A percentile compares a stretch with the other conserved stretches of the same genome.
Conservation (phyloP, 2,888 invertebrate species). For the Archaeoteleia sp. region DNA sequence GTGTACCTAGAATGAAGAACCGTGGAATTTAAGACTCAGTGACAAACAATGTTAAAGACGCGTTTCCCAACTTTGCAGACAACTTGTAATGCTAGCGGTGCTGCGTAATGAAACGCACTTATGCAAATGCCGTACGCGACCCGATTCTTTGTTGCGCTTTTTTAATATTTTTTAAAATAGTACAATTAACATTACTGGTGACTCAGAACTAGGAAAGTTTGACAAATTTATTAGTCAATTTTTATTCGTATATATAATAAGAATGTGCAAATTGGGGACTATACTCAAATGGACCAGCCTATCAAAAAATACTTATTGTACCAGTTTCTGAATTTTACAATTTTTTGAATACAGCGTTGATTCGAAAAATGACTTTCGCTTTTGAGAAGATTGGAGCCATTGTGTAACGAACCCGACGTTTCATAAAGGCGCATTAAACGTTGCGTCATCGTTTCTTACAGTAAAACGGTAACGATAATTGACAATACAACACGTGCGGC, state of each 20-base stretch:
- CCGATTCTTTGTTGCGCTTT: neutral
- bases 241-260: too few relatives aligned
- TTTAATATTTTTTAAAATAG: neutral
- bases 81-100: neutral
- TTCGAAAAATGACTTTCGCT: slow-evolving; percentile 17
- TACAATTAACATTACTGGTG: neutral
- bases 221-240: too few relatives aligned
- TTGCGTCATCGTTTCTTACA: slow-evolving; percentile 6
- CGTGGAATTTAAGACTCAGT: slow-evolving; percentile 29
- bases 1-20: slow-evolving; percentile 26
- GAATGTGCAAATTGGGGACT: too few relatives aligned
- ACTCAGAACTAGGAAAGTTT: too few relatives aligned
- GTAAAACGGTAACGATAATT: slow-evolving; percentile 18
- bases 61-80: too few relatives aligned
- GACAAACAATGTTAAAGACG: slow-evolving; percentile 3
- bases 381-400: slow-evolving; percentile 14
- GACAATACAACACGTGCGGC: slow-evolving; percentile 8
- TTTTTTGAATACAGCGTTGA: slow-evolving; percentile 10
- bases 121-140: slow-evolving; percentile 6
- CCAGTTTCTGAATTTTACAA: too few relatives aligned
- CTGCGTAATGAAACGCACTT: neutral
- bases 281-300: too few relatives aligned
- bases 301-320: too few relatives aligned
- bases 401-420: slow-evolving; percentile 3
- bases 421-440: slow-evolving; percentile 10